Conservation (phyloP, 2,888 invertebrate genomes). For the Habrosyne pyritoides region DNA sequence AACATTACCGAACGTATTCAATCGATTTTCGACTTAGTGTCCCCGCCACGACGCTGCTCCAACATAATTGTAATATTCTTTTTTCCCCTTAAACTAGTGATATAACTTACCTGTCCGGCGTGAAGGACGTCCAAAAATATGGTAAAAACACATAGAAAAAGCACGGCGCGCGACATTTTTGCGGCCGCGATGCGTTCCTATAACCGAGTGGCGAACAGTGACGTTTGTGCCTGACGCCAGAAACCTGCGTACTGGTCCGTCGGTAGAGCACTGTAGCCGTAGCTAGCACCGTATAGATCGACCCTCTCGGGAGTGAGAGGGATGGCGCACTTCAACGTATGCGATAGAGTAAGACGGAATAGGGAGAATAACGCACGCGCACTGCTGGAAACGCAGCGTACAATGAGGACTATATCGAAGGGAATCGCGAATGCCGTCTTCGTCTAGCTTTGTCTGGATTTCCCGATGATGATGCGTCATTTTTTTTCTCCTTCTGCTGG, state of each 20-base stretch:
- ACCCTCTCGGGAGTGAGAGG: constrained; percentile 72
- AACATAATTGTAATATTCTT: constrained; percentile 22
- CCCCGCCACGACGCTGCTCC: constrained; percentile 37
- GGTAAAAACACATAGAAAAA: constrained; percentile 84
- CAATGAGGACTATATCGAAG: constrained; percentile 70
- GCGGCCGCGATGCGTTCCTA: constrained; percentile 74
- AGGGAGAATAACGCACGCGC: constrained; percentile 77
- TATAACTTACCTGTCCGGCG: constrained; percentile 80
- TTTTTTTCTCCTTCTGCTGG: constrained; percentile 40
- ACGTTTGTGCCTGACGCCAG: constrained; percentile 71
- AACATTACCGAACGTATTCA: constrained; percentile 72
- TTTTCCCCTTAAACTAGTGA: constrained; percentile 23
- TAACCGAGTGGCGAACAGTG: constrained; percentile 58
- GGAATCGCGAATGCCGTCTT: constrained; percentile 74
- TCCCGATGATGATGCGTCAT: constrained; percentile 78
- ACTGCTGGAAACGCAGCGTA: constrained; percentile 69
- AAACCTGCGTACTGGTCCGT: constrained; percentile 78
- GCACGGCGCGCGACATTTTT: constrained; percentile 85
- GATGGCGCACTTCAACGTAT: constrained; percentile 36
- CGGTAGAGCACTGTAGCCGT: constrained; percentile 73
- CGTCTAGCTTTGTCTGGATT: constrained; percentile 79
- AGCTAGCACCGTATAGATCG: constrained; percentile 82
- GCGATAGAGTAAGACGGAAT: constrained; percentile 51
- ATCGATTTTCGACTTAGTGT: constrained; percentile 77
- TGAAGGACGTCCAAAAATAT: constrained; percentile 83